Conservation (phyloP, 2,797 vertebrate genomes). For the Fundulus diaphanus region DNA sequence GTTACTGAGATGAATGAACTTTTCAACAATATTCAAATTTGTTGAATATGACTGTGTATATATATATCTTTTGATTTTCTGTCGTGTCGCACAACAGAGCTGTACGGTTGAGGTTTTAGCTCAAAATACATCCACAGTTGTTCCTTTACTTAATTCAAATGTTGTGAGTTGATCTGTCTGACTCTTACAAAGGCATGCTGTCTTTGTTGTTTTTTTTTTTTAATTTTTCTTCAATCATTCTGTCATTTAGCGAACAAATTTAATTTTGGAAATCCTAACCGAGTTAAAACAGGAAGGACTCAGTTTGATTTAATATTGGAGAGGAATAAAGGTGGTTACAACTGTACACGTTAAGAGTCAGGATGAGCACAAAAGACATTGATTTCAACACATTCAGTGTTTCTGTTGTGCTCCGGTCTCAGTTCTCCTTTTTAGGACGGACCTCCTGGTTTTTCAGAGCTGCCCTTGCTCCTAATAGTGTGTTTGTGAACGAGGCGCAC, state of each 20-base stretch:
- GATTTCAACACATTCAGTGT: conserved; percentile 14
- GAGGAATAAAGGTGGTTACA: neutral
- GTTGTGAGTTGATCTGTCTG: neutral
- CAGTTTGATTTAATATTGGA: neutral
- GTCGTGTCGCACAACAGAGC: no score
- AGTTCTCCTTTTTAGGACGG: neutral
- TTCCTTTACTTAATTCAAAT: neutral
- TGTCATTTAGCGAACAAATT: neutral
- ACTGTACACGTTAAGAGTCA: neutral
- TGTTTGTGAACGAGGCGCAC: conserved; percentile 66
- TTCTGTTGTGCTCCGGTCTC: conserved; percentile 11
- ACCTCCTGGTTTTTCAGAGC: conserved; percentile 39
- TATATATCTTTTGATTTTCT: no score
- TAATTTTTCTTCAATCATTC: neutral
- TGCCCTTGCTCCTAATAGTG: conserved; percentile 47
- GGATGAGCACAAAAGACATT: conserved; percentile 3
- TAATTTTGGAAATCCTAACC: neutral
- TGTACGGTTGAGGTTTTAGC: no score
- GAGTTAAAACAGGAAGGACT: neutral
- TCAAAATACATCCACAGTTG: neutral
- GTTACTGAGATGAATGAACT: no score
- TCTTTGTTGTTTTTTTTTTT: neutral
- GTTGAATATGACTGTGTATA: no score
- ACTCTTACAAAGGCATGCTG: neutral
- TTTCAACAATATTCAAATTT: no score